Evolutionary conservation across 2,888 invertebrate genomes (phyloP).

Genomic region (Lysandra coridon): DNA sequence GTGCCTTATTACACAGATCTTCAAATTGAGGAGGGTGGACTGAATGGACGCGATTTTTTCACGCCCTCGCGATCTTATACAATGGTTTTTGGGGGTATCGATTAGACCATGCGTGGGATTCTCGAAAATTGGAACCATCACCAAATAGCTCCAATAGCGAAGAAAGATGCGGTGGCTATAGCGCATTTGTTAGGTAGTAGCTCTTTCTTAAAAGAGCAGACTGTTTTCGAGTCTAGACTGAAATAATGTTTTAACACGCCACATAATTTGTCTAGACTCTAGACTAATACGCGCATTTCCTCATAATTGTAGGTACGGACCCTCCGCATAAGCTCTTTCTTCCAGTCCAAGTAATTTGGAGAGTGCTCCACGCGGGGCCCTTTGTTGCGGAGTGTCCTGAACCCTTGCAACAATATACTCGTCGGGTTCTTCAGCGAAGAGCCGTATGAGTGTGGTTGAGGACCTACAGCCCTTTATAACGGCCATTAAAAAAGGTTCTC

Average conservation of each 20-base stretch:
- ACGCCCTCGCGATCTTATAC: background rate
- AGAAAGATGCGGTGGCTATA: background rate
- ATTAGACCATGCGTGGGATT: background rate
- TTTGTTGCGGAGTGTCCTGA: constrained; percentile 50
- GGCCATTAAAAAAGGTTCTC: constrained; percentile 22
- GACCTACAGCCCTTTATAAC: constrained; percentile 24
- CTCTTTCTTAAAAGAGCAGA: background rate
- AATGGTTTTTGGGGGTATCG: constrained; percentile 1
- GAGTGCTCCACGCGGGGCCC: constrained; percentile 41
- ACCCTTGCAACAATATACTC: constrained; percentile 53
- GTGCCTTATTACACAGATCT: constrained; percentile 8
- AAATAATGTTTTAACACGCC: constrained; percentile 3
- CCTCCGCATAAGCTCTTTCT: constrained; percentile 40
- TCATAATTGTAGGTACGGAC: constrained; percentile 22
- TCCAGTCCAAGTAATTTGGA: constrained; percentile 47
- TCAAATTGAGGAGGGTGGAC: background rate
- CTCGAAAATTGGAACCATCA: background rate
- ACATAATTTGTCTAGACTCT: constrained; percentile 24
- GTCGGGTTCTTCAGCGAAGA: constrained; percentile 48
- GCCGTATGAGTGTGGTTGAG: constrained; percentile 43
- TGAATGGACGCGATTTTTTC: constrained; percentile 1
- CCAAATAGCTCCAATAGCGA: background rate
- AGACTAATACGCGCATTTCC: constrained; percentile 5
- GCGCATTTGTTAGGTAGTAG: background rate
- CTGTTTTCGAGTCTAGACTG: constrained; percentile 3